A percentile compares a stretch with the other conserved stretches of the same genome.
These are phyloP conservation scores for Ylistrum balloti DNA, from an alignment of 1,140 invertebrate species.

Conservation along the genomic window DNA sequence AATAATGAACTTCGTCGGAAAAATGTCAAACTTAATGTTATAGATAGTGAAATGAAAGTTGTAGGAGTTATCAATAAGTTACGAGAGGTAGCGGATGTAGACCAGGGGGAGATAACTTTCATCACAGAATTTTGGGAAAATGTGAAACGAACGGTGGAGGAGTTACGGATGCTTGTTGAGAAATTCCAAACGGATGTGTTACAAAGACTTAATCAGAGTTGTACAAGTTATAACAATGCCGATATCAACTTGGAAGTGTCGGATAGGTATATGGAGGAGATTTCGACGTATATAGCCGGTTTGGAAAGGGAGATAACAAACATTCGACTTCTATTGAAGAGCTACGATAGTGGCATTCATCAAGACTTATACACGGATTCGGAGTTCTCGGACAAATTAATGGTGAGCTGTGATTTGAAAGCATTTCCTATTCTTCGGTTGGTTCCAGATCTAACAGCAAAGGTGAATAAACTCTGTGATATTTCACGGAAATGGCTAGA, in stretches of 20 bases:
- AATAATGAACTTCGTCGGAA: conserved; percentile 76
- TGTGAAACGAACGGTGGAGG: conserved; percentile 71
- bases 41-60: conserved; percentile 75
- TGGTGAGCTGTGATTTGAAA: conserved; percentile 78
- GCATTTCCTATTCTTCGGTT: conserved; percentile 79
- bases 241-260: conserved; percentile 75
- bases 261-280: conserved; percentile 74
- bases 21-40: conserved; percentile 71
- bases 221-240: conserved; percentile 72
- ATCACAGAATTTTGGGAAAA: conserved; percentile 79
- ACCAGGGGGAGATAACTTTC: conserved; percentile 69
- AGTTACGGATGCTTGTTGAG: conserved; percentile 65
- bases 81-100: conserved; percentile 66
- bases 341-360: conserved; percentile 72
- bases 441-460: conserved; percentile 75
- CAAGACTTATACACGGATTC: conserved; percentile 75
- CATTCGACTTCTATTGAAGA: conserved; percentile 72
- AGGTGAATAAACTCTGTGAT: conserved; percentile 70
- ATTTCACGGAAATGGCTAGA: conserved; percentile 77
- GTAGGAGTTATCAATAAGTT: conserved; percentile 76
- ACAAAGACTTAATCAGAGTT: conserved; percentile 74
- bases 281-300: conserved; percentile 70
- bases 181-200: conserved; percentile 76
- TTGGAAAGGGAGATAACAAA: conserved; percentile 69
- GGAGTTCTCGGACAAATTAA: conserved; percentile 72